Evolutionary conservation across 2,797 vertebrate species (phyloP), one percentile per base, ranked within the genome.

Genomic region (Falco columbarius): DNA sequence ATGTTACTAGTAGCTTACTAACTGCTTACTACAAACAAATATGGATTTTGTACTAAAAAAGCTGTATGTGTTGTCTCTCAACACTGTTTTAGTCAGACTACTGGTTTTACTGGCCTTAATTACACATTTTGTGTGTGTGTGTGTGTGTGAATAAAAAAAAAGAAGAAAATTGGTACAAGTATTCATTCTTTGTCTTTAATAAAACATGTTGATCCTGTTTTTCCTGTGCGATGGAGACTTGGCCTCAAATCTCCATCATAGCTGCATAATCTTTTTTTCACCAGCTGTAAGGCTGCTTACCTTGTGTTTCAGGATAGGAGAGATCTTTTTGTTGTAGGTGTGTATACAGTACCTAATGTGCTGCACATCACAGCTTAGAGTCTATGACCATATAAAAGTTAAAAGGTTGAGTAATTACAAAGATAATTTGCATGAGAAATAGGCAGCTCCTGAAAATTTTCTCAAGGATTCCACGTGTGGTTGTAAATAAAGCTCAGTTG

Each of bases 361-460:
- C 70, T 94, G 82, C 55, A 51, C 68, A 77, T 83, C 68, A 34
- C 61, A 68, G 56, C 29, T 88, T 38, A 46, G 49, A 18, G 1
- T 77, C 62, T 66, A 1, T 34, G 52, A 46, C 40, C 21, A 26
- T 9, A 32, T 16, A 70, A 86, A 58, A 70, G 70, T 19, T 51
- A 61, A 73, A 55, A 63, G 27, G 19, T 56, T 34, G 68, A 86
- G 23, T 79, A 81, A 82, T 77, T 71, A 30, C 38, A 54, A 5
- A 26, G 10, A 1, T n/a, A 24, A 84, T 97, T 97, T 96, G 54
- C 82, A 62, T 94, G 16, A 68, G 80, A 90, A 92, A 93, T n/a
- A 96, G 86, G 8, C 24, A 66, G 46, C 75, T 90, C 70, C 72
- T 83, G 86, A 82, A 93, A 90, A 88, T 75, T 40, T 42, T 95